Evolutionary conservation across 2,797 vertebrate species (phyloP).

Genomic region (Enteromius unitaeniatus): DNA sequence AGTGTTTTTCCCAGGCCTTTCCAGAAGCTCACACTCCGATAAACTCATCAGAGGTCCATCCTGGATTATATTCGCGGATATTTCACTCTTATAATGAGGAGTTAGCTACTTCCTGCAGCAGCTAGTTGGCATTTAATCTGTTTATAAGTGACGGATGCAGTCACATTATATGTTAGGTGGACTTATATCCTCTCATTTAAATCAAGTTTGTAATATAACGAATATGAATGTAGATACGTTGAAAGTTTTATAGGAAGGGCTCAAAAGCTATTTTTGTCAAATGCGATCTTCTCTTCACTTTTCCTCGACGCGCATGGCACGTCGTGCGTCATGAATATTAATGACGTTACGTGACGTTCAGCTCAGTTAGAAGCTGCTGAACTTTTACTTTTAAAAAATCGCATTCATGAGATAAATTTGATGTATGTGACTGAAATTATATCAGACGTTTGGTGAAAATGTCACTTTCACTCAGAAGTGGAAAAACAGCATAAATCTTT

Average conservation of each 20-base stretch:
- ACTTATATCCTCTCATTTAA: background rate
- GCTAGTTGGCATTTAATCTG: background rate
- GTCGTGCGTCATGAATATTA: conserved; percentile 6
- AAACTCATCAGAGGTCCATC: background rate
- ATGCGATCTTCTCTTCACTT: background rate
- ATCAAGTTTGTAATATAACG: background rate
- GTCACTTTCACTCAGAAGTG: background rate
- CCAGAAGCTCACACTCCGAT: background rate
- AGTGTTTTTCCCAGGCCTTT: background rate
- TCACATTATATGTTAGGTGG: background rate
- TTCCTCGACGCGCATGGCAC: background rate
- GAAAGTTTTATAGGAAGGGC: background rate
- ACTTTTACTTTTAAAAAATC: background rate
- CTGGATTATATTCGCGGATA: background rate
- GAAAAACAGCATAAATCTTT: background rate
- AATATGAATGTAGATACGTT: background rate
- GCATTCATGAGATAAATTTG: background rate
- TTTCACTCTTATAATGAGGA: background rate
- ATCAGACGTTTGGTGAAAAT: background rate
- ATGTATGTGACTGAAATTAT: background rate
- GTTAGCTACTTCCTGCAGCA: background rate
- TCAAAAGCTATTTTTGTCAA: background rate
- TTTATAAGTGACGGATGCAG: background rate
- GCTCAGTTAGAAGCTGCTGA: background rate
- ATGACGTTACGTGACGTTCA: background rate